Percentiles rank a stretch among this genome's conserved stretches.
Evolutionary conservation across 2,113 vertebrate genomes (phyloP).

Genomic region (Ahaetulla prasina): DNA sequence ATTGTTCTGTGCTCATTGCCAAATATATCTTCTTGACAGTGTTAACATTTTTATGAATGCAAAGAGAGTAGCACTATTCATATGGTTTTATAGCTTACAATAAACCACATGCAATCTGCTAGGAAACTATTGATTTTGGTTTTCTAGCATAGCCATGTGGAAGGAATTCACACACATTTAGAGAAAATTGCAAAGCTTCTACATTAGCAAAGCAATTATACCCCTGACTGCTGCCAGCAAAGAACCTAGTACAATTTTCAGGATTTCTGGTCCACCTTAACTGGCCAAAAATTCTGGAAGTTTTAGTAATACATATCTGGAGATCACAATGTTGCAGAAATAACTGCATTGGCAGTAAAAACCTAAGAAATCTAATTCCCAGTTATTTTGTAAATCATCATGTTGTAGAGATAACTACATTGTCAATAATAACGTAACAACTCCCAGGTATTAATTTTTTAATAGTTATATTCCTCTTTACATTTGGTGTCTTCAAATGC

Average conservation of each 20-base stretch:
- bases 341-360: not conserved
- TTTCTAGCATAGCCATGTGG: not conserved
- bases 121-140: not conserved
- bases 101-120: not conserved
- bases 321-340: not conserved
- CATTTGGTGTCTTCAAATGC: not conserved
- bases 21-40: not conserved
- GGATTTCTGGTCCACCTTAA: not conserved
- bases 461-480: not conserved
- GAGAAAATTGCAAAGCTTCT: not conserved
- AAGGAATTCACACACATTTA: not conserved
- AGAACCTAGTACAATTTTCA: not conserved
- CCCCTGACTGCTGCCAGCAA: not conserved
- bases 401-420: not conserved
- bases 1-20: not conserved
- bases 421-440: not conserved
- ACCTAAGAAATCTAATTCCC: not conserved
- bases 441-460: not conserved
- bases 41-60: not conserved
- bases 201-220: not conserved
- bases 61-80: not conserved
- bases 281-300: not conserved
- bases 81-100: too few species aligned
- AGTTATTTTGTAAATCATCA: not conserved
- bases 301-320: not conserved